A percentile compares a stretch with the other conserved stretches of the same genome.
These are phyloP conservation scores for Eumerus sabulonum DNA, from an alignment of 2,888 invertebrate genomes.

Conservation along the genomic window DNA sequence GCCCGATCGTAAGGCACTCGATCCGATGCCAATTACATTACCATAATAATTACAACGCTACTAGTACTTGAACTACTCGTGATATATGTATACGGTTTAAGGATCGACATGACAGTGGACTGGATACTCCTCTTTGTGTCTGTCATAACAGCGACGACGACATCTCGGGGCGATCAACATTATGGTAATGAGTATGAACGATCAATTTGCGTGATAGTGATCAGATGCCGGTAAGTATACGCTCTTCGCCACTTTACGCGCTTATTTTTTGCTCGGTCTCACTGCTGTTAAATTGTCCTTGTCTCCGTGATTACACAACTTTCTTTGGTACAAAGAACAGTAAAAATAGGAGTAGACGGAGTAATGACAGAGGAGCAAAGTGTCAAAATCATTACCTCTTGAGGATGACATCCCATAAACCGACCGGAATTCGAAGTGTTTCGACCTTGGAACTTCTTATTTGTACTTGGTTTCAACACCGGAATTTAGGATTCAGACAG, in stretches of 20 bases:
- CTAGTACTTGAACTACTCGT: constrained; percentile 4
- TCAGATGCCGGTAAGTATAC: constrained; percentile 15
- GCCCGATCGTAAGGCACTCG: constrained; percentile 23
- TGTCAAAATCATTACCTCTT: constrained; percentile 9
- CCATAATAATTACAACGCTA: constrained; percentile 59
- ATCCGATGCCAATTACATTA: constrained; percentile 62
- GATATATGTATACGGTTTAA: too few species aligned
- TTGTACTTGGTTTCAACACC: too few species aligned
- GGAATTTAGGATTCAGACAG: too few species aligned
- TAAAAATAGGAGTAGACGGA: not conserved
- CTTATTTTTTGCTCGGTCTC: too few species aligned
- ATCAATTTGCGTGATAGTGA: constrained; percentile 52
- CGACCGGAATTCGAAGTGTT: constrained; percentile 23
- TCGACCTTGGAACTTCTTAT: constrained; percentile 26
- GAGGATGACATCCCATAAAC: constrained; percentile 30
- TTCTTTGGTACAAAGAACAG: constrained; percentile 15
- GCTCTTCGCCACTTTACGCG: too few species aligned
- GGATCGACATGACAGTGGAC: constrained; percentile 22
- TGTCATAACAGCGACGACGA: constrained; percentile 62
- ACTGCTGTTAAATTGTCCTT: too few species aligned
- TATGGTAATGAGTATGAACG: constrained; percentile 62
- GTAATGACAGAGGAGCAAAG: not conserved
- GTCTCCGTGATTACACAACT: constrained; percentile 43
- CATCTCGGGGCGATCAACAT: constrained; percentile 65
- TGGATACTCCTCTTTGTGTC: constrained; percentile 25